These are phyloP conservation scores for Amorpha juglandis DNA, from an alignment of 2,888 invertebrate species.

Conservation along the genomic window DNA sequence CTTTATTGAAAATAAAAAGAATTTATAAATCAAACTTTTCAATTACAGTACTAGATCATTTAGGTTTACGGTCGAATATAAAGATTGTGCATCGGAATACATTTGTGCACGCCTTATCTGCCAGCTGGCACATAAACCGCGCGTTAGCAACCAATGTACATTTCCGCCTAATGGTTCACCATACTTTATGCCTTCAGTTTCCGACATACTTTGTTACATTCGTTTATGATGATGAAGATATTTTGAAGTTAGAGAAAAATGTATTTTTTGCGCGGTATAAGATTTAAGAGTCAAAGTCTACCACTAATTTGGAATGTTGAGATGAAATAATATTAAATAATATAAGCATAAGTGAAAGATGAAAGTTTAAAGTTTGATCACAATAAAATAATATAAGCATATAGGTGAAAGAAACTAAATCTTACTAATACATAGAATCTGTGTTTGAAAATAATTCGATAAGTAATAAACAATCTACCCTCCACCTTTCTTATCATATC, in stretches of 20 bases:
- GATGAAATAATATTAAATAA: too few relatives aligned
- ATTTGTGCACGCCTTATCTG: constrained; percentile 71
- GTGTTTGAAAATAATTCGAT: too few relatives aligned
- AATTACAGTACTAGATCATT: constrained; percentile 24
- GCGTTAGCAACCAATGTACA: constrained; percentile 70
- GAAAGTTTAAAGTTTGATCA: too few relatives aligned
- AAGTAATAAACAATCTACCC: too few relatives aligned
- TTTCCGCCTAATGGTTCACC: constrained; percentile 63
- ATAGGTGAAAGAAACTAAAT: too few relatives aligned
- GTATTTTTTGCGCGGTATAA: background rate
- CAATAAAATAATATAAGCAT: too few relatives aligned
- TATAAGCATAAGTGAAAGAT: too few relatives aligned
- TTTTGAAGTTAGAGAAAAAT: constrained; percentile 20
- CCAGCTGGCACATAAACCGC: constrained; percentile 63
- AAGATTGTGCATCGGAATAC: constrained; percentile 65
- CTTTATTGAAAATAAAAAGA: too few relatives aligned
- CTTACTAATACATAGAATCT: too few relatives aligned
- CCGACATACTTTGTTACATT: constrained; percentile 51
- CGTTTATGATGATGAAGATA: constrained; percentile 39
- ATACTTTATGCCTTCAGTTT: constrained; percentile 67
- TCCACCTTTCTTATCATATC: too few relatives aligned
- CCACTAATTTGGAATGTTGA: background rate
- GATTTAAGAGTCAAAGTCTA: background rate
- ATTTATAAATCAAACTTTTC: background rate
- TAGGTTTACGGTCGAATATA: constrained; percentile 35